Base-by-base conservation (phyloP, 1,140 invertebrate genomes). In the Brachionus rotundiformis region DNA sequence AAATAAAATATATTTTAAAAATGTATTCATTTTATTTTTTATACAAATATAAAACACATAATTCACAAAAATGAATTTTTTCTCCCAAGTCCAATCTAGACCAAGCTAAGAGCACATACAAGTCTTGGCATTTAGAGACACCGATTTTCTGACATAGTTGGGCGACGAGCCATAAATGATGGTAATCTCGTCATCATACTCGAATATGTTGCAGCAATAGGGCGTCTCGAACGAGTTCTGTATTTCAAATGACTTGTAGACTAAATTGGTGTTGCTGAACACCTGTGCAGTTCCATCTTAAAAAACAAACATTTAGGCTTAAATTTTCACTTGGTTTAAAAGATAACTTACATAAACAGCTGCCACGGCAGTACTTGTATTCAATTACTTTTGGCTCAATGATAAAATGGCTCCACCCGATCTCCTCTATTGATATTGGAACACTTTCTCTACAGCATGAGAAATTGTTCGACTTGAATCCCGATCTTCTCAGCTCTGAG, bases 81-180 rank as follows among this genome's bases (percentile, higher is more conserved):
- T 31, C 16, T 29, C 13, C 11, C 11, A 33, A 71, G 13, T 39
- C 29, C 31, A 39, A 71, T n/a, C n/a, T n/a, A n/a, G n/a, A n/a
- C n/a, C n/a, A n/a, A n/a, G n/a, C 33, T 71, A 71, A 36, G 76
- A 79, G 76, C 76, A 79, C 27, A 79, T 47, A 39, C 76, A 79
- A 19, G 27, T 59, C 29, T 79, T 79, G 25, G 76, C 76, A 63
- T 79, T 79, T 10, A 79, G 47, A 5, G 76, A 79, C 13, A 79
- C 16, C 27, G 27, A 59, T 59, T 79, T 63, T 47, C 44, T 79
- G 5, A 54, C n/a, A 31, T 79, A 79, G 31, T 59, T 79, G n/a
- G 47, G 76, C n/a, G 47, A 49, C n/a, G 76, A 39, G 19, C 76
- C 59, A 23, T 59, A 79, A n/a, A 39, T 63, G 13, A 79, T 39